These are phyloP conservation scores for Acropternis orthonyx DNA, from an alignment of 2,797 vertebrate species.

Conservation along the genomic window DNA sequence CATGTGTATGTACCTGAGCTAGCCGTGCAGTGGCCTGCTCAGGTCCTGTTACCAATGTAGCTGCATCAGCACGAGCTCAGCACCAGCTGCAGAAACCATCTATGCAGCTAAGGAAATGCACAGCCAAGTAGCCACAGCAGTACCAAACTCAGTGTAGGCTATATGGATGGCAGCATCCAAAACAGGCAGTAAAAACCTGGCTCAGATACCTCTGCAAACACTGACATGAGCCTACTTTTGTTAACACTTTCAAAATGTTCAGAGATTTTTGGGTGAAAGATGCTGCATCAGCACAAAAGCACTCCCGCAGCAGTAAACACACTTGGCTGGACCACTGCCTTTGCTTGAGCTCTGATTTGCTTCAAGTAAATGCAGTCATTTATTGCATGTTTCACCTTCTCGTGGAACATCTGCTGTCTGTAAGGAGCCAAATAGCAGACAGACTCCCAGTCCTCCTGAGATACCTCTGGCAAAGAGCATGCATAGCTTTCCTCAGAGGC, in stretches of 20 bases:
- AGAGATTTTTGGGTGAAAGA: neutral
- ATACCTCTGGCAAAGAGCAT: conserved; percentile 33
- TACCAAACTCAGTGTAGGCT: neutral
- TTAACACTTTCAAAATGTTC: neutral
- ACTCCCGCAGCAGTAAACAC: conserved; percentile 29
- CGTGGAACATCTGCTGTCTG: conserved; percentile 47
- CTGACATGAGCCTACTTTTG: neutral
- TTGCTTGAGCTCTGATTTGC: conserved; percentile 28
- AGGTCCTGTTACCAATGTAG: neutral
- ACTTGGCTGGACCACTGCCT: conserved; percentile 29
- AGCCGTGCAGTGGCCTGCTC: neutral
- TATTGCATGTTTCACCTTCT: conserved; percentile 57
- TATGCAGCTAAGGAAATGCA: neutral
- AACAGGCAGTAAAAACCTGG: neutral
- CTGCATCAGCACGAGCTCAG: neutral
- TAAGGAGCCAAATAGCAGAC: conserved; percentile 50
- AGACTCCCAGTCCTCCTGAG: conserved; percentile 8
- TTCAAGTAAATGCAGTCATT: conserved; percentile 47
- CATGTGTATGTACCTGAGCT: neutral
- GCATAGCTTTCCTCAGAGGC: conserved; percentile 44
- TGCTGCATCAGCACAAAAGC: conserved; percentile 44
- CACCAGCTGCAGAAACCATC: neutral
- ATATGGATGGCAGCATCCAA: neutral
- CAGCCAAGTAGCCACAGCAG: neutral
- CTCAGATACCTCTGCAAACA: neutral